Evolutionary conservation across 2,888 invertebrate species (phyloP), one percentile per base, ranked within the genome.

Genomic region (Chirona hameri): DNA sequence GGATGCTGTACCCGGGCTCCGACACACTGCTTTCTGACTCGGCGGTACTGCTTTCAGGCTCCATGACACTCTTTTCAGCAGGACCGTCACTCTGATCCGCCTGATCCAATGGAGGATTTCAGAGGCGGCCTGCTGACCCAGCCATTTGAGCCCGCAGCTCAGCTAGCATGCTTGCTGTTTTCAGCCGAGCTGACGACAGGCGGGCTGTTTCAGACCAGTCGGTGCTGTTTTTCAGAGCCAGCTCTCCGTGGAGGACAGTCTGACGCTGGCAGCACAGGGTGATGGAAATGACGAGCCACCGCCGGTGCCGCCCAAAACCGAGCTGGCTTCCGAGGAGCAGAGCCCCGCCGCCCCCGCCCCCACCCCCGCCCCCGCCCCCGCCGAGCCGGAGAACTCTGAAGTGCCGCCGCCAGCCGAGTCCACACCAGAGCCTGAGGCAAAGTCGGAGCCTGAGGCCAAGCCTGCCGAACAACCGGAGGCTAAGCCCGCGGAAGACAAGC

Each of bases 291-390:
- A 79, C n/a, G 27, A 39, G 27, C 79, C 79, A n/a, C 76, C 79
- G 24, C 57, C 55, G 0, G 65, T 80, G 21, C 31, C 48, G 52
- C 29, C 60, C 29, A 57, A 52, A n/a, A 65, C 52, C 9, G 83
- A 82, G n/a, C 79, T 81, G 39, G 46, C 24, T 21, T 29, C 46
- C 14, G 83, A 76, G 29, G 76, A 60, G 27, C 46, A 48, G 72
- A 4, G 31, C 3, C n/a, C 60, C 60, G 24, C n/a, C n/a, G n/a
- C 60, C 3, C n/a, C 60, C 60, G 24, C n/a, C n/a, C 9, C 60
- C 24, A 10, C 60, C 24, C 24, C 60, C 60, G n/a, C 60, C n/a
- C 57, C 57, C 57, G 57, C 57, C 15, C 57, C 57, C 57, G 57
- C 57, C 15, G 15, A 57, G 57, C 18, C 15, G 15, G 21, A 57